These are phyloP conservation scores for Dolichoris vasculosae DNA, from an alignment of 1,140 invertebrate species.

Conservation along the genomic window DNA sequence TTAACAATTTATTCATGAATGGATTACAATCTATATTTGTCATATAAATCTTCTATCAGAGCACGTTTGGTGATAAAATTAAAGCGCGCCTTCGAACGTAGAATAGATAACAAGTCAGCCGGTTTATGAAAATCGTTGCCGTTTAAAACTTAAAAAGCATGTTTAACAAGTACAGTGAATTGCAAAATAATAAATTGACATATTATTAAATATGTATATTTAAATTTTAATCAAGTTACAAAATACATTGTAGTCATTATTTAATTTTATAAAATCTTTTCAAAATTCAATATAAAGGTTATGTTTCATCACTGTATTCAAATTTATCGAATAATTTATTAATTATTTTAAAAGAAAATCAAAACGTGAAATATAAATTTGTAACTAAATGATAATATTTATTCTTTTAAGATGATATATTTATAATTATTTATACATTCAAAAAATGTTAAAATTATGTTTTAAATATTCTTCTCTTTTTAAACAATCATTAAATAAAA, in stretches of 20 bases:
- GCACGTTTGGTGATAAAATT: no score
- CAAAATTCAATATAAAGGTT: not conserved
- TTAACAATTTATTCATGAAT: no score
- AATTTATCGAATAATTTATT: not conserved
- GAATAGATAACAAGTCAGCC: no score
- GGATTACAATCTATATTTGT: no score
- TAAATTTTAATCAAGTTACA: not conserved
- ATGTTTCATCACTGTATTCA: not conserved
- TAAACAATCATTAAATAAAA: constrained; percentile 1
- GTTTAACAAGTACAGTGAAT: not conserved
- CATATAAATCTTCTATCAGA: no score
- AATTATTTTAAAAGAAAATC: no score
- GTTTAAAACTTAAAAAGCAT: not conserved
- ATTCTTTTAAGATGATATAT: not conserved
- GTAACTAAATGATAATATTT: not conserved
- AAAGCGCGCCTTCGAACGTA: no score
- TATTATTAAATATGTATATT: not conserved
- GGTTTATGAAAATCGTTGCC: not conserved
- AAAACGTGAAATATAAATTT: not conserved
- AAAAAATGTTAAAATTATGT: constrained; percentile 15
- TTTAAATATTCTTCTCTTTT: not conserved
- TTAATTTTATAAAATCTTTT: not conserved
- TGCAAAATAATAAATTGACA: not conserved
- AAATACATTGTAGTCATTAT: not conserved
- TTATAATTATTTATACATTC: not conserved